These are phyloP conservation scores for Hemiprocne comata DNA, from an alignment of 2,113 vertebrate species.

Conservation along the genomic window DNA sequence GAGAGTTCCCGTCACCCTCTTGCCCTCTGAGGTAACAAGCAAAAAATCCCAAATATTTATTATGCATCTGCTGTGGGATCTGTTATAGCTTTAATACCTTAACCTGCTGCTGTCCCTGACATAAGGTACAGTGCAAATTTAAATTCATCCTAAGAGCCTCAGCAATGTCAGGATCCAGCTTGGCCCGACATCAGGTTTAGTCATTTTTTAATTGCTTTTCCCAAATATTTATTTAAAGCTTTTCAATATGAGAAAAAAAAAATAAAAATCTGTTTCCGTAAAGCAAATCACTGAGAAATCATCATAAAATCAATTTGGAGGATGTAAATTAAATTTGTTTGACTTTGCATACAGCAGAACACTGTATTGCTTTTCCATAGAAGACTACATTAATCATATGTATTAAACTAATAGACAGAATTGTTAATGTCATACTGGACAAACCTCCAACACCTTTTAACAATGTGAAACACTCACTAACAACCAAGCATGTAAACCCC, in stretches of 20 bases:
- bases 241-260: not conserved
- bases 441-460: not conserved
- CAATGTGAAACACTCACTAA: not conserved
- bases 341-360: not conserved
- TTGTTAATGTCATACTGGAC: not conserved
- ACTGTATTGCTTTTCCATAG: not conserved
- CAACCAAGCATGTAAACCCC: not conserved
- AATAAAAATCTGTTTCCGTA: not conserved
- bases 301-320: not conserved
- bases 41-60: constrained; percentile 28
- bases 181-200: not conserved
- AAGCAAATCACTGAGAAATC: not conserved
- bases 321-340: not conserved
- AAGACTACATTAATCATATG: not conserved
- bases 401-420: not conserved
- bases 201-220: not conserved
- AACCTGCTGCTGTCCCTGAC: not conserved
- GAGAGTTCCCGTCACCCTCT: constrained; percentile 85
- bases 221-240: not conserved
- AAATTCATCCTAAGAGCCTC: constrained; percentile 20
- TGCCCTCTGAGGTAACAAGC: constrained; percentile 83
- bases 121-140: not conserved
- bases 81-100: not conserved
- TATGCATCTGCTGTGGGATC: not conserved
- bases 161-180: not conserved